These are phyloP conservation scores for Montipora sp. DNA, from an alignment of 64 coral and sea anemone genomes.

Conservation along the genomic window DNA sequence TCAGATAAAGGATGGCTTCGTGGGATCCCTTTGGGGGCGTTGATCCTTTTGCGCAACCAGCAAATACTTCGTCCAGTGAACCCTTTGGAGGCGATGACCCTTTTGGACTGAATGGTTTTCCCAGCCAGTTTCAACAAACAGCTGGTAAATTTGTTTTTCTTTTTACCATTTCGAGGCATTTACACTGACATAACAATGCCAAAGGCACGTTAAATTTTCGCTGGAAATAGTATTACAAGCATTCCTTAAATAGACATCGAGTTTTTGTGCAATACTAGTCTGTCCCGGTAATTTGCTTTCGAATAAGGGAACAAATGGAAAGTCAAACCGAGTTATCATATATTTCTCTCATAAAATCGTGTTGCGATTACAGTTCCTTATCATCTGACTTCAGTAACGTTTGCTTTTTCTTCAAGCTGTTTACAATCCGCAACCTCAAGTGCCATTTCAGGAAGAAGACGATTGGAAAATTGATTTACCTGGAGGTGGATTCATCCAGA, in stretches of 20 bases:
- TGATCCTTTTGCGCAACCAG: neutral
- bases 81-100: neutral
- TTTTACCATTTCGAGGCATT: neutral
- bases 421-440: neutral
- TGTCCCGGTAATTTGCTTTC: too few relatives aligned
- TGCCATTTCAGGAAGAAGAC: neutral
- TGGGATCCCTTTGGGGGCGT: neutral
- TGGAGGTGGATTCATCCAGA: constrained; percentile 30
- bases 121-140: neutral
- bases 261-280: too few relatives aligned
- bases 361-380: too few relatives aligned
- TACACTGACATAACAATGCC: neutral
- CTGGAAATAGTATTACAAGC: neutral
- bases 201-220: too few relatives aligned
- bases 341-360: too few relatives aligned
- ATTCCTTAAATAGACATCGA: neutral
- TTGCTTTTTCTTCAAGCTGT: neutral
- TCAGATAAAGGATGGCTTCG: neutral
- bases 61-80: neutral
- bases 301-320: too few relatives aligned
- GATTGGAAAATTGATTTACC: constrained; percentile 41
- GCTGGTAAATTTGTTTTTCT: neutral
- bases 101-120: neutral
- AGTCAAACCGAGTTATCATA: too few relatives aligned
- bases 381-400: neutral